Percentiles rank a stretch among this genome's conserved stretches.
phyloP scores from a whole-genome alignment of 2,888 invertebrate species.

The Melieria omissa region DNA sequence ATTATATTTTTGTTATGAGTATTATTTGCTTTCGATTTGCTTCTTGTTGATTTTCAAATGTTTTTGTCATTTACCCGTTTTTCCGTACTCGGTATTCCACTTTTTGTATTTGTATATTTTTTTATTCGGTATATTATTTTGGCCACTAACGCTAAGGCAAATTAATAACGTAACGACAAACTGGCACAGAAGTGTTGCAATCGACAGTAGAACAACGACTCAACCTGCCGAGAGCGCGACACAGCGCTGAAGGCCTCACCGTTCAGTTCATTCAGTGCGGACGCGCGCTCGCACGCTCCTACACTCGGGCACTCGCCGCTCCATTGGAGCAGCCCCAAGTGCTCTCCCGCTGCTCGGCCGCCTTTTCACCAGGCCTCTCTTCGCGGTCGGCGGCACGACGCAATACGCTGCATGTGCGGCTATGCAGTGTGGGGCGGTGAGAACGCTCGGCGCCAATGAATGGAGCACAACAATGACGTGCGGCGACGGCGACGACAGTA shows the following conservation, averaged over 20 bases:
- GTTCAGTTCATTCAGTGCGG: not conserved
- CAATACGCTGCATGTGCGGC: too few species aligned
- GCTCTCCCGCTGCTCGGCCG: not conserved
- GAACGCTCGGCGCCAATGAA: slow-evolving; percentile 21
- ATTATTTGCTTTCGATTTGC: slow-evolving; percentile 11
- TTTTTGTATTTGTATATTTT: slow-evolving; percentile 28
- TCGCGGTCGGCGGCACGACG: too few species aligned
- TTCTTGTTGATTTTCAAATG: not conserved
- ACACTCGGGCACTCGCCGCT: slow-evolving; percentile 1
- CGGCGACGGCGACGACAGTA: not conserved
- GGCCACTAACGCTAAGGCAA: slow-evolving; percentile 35
- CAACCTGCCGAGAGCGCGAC: slow-evolving; percentile 20
- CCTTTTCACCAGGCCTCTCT: too few species aligned
- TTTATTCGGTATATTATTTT: slow-evolving; percentile 27
- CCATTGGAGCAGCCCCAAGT: not conserved
- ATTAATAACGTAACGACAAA: slow-evolving; percentile 35
- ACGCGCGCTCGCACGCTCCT: slow-evolving; percentile 29
- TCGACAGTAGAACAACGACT: slow-evolving; percentile 38
- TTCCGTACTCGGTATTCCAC: slow-evolving; percentile 27
- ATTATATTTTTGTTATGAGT: slow-evolving; percentile 12
- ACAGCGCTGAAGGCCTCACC: not conserved
- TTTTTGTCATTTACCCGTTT: slow-evolving; percentile 22
- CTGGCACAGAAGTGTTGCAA: slow-evolving; percentile 38
- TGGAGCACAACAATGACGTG: not conserved
- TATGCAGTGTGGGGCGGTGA: not conserved